Conservation (phyloP, 1,140 invertebrate species). For the Bicyclus anynana region DNA sequence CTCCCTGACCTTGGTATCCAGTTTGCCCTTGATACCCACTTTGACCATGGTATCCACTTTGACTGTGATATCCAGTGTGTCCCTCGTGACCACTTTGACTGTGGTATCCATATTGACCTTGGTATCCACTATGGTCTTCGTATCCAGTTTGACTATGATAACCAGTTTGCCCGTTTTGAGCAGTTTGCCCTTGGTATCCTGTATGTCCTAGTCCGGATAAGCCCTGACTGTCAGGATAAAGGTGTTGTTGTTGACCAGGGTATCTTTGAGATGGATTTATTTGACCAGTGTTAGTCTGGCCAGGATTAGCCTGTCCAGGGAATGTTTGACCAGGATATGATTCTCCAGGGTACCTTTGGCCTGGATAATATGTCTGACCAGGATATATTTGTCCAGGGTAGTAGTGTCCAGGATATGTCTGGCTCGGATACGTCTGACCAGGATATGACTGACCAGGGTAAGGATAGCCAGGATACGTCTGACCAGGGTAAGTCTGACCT, state of each 20-base stretch:
- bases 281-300: no score
- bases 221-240: slow-evolving; percentile 6
- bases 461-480: not conserved
- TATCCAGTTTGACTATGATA: slow-evolving; percentile 17
- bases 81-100: slow-evolving; percentile 8
- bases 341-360: no score
- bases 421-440: no score
- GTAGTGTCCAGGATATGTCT: not conserved
- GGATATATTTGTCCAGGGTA: not conserved
- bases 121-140: slow-evolving; percentile 16
- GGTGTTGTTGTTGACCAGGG: slow-evolving; percentile 5
- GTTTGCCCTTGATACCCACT: slow-evolving; percentile 3
- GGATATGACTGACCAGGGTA: not conserved
- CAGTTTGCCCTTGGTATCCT: slow-evolving; percentile 16
- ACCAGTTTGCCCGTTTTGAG: slow-evolving; percentile 16
- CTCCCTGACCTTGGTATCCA: not conserved
- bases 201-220: slow-evolving; percentile 14
- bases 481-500: not conserved
- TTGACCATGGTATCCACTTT: slow-evolving; percentile 5
- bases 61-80: slow-evolving; percentile 11
- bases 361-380: no score
- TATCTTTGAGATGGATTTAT: not conserved
- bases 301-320: no score
- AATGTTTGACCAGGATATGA: no score
- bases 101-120: slow-evolving; percentile 14